Evolutionary conservation across 2,797 vertebrate genomes (phyloP).

Genomic region (Avahi laniger): DNA sequence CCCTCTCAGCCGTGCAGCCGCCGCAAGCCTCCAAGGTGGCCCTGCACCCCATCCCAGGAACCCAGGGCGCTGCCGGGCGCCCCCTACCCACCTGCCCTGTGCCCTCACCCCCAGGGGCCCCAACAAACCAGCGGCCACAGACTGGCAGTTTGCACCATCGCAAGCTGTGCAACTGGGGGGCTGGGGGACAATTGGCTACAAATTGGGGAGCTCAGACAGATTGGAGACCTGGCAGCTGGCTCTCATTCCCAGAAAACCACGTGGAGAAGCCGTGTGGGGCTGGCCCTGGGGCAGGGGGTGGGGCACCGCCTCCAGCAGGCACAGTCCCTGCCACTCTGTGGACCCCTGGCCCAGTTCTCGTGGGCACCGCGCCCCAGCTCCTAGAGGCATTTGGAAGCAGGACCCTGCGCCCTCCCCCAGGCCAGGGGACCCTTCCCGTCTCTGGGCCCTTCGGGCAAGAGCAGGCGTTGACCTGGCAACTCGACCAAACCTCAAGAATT

Average conservation of each 20-base stretch:
- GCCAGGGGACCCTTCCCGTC: background rate
- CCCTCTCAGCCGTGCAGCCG: background rate
- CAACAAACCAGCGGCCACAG: background rate
- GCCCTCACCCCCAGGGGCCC: background rate
- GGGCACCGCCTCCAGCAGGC: background rate
- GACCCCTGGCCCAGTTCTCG: background rate
- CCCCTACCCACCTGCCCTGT: background rate
- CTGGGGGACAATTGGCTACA: too few species aligned
- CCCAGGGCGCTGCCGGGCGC: background rate
- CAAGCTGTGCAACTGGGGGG: too few species aligned
- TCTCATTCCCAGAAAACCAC: too few species aligned
- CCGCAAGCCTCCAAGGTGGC: background rate
- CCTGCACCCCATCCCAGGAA: background rate
- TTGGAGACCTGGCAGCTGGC: too few species aligned
- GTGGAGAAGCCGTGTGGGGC: too few species aligned
- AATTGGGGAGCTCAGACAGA: background rate
- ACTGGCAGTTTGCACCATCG: too few species aligned
- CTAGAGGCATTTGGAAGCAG: background rate
- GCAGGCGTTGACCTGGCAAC: fast-evolving
- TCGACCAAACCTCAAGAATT: background rate
- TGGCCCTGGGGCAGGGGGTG: background rate
- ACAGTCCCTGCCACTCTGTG: background rate
- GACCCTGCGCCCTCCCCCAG: background rate
- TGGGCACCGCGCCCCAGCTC: background rate
- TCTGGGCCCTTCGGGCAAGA: background rate